phyloP scores from a whole-genome alignment of 2,113 vertebrate species.

The Atlantisia rogersi region DNA sequence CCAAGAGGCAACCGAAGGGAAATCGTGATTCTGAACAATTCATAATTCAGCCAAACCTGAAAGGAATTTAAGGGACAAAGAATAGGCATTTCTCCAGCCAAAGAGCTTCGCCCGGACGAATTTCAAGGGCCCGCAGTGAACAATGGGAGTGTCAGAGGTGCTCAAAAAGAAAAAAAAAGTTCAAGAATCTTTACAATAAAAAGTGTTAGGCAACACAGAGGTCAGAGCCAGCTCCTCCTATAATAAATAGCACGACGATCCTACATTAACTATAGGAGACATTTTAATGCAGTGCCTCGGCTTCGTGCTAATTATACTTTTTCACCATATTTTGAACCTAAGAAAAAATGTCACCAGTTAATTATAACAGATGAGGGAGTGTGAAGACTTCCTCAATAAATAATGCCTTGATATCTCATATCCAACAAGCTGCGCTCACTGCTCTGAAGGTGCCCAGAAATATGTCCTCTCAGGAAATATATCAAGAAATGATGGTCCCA shows the following conservation, averaged over 20 bases:
- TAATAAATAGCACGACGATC: conserved; percentile 58
- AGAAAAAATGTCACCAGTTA: conserved; percentile 64
- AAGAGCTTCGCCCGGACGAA: conserved; percentile 49
- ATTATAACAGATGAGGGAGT: conserved; percentile 68
- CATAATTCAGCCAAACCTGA: conserved; percentile 69
- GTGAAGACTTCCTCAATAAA: conserved; percentile 71
- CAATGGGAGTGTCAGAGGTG: conserved; percentile 68
- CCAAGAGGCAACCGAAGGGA: not conserved
- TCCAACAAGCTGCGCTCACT: conserved; percentile 39
- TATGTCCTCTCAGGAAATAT: conserved; percentile 56
- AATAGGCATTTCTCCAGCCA: conserved; percentile 50
- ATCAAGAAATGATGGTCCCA: conserved; percentile 56
- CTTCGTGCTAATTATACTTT: conserved; percentile 69
- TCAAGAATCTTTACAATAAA: conserved; percentile 71
- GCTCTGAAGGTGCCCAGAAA: conserved; percentile 59
- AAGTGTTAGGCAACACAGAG: conserved; percentile 67
- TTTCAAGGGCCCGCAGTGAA: conserved; percentile 63
- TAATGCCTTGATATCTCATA: conserved; percentile 65
- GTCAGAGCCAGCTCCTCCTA: conserved; percentile 61
- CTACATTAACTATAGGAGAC: conserved; percentile 67
- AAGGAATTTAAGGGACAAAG: conserved; percentile 70
- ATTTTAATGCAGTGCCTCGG: conserved; percentile 66
- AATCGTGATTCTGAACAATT: conserved; percentile 40
- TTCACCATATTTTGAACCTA: conserved; percentile 68
- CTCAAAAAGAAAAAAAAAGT: conserved; percentile 63